A percentile compares a stretch with the other conserved stretches of the same genome.
phyloP scores from a whole-genome alignment of 2,888 invertebrate species.

The Mythimna pallens region DNA sequence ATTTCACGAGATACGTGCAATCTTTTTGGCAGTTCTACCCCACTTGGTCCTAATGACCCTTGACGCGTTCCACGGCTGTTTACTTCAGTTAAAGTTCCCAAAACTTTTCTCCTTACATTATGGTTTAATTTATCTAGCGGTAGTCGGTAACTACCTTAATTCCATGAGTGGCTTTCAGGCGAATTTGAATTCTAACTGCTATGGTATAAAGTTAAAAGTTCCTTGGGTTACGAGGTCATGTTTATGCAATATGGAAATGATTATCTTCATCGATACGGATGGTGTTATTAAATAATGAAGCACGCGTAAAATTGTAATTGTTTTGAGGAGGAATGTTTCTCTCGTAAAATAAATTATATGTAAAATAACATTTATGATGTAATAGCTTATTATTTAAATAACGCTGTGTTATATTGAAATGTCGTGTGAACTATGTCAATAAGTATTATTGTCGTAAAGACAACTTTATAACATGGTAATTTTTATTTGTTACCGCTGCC shows the following conservation, averaged over 20 bases:
- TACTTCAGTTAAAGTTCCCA: constrained; percentile 64
- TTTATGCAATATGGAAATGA: constrained; percentile 41
- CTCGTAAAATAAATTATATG: background rate
- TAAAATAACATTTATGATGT: constrained; percentile 13
- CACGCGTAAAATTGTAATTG: constrained; percentile 48
- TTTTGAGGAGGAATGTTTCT: constrained; percentile 17
- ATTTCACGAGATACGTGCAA: constrained; percentile 59
- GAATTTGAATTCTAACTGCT: constrained; percentile 15
- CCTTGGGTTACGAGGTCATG: background rate
- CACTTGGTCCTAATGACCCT: constrained; percentile 68
- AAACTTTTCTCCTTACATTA: constrained; percentile 67
- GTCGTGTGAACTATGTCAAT: constrained; percentile 16
- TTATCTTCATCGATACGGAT: constrained; percentile 45
- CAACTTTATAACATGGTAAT: too few relatives aligned
- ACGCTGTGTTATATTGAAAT: constrained; percentile 3
- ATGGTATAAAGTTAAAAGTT: constrained; percentile 8
- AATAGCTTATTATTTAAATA: background rate
- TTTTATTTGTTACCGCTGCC: too few relatives aligned
- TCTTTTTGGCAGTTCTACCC: constrained; percentile 64
- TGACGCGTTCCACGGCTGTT: constrained; percentile 70
- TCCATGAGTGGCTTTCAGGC: constrained; percentile 26
- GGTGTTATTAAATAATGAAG: constrained; percentile 58
- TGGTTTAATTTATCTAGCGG: constrained; percentile 61
- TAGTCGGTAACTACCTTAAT: constrained; percentile 22
- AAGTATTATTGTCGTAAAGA: too few relatives aligned